phyloP scores from a whole-genome alignment of 2,888 invertebrate species.

The Drosophila cognata region DNA sequence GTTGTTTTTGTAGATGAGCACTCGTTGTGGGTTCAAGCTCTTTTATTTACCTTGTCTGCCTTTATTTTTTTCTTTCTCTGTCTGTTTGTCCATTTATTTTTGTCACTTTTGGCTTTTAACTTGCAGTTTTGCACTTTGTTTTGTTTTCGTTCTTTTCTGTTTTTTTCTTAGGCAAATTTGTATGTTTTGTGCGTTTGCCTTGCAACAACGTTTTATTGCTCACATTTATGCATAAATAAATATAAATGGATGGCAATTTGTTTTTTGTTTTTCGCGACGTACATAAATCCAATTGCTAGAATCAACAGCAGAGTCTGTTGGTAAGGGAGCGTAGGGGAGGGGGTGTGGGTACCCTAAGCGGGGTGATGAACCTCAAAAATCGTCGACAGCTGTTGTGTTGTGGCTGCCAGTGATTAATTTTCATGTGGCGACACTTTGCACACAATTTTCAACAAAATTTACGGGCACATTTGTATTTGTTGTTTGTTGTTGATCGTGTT shows the following conservation, averaged over 20 bases:
- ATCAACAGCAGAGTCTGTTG: conserved; percentile 41
- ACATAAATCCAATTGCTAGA: conserved; percentile 69
- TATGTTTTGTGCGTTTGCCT: conserved; percentile 55
- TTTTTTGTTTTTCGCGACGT: conserved; percentile 46
- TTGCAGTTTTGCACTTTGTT: conserved; percentile 47
- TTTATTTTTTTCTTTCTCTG: conserved; percentile 46
- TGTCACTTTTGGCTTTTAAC: conserved; percentile 51
- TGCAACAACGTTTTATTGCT: conserved; percentile 51
- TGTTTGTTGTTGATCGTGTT: conserved; percentile 7
- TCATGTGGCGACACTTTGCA: conserved; percentile 49
- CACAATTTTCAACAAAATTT: conserved; percentile 53
- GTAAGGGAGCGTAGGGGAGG: background rate
- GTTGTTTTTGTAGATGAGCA: conserved; percentile 32
- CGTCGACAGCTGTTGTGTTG: conserved; percentile 46
- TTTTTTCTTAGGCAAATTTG: conserved; percentile 52
- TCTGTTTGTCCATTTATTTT: conserved; percentile 13
- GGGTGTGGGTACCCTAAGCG: background rate
- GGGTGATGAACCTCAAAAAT: conserved; percentile 44
- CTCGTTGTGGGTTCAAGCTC: conserved; percentile 30
- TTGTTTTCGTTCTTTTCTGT: conserved; percentile 17
- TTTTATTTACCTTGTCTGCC: conserved; percentile 76
- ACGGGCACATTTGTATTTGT: conserved; percentile 22
- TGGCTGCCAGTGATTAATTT: conserved; percentile 62
- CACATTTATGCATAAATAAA: conserved; percentile 44
- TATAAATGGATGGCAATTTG: conserved; percentile 36